These are phyloP conservation scores for Melanotaenia nigrans DNA, from an alignment of 2,797 vertebrate genomes.

Conservation along the genomic window DNA sequence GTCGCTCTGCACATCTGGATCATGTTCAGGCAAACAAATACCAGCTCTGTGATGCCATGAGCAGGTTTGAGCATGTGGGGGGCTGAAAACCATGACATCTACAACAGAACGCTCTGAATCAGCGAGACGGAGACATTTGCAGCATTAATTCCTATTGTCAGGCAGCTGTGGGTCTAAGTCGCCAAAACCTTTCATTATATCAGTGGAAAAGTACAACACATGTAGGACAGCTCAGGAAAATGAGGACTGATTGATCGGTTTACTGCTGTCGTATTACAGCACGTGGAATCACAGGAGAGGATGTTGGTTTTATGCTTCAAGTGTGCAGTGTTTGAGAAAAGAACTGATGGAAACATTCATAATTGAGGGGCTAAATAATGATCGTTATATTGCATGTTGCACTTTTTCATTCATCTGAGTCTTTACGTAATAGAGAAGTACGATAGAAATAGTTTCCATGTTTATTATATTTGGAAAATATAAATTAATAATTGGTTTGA, in stretches of 20 bases:
- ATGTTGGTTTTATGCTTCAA: neutral
- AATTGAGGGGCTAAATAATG: neutral
- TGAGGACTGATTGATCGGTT: neutral
- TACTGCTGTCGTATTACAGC: conserved; percentile 13
- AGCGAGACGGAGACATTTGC: conserved; percentile 31
- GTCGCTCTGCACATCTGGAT: conserved; percentile 32
- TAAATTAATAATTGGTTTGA: neutral
- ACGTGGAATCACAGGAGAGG: neutral
- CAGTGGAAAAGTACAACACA: conserved; percentile 37
- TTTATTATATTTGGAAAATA: neutral
- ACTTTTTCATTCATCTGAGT: neutral
- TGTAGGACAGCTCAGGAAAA: conserved; percentile 5
- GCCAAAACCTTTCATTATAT: conserved; percentile 8
- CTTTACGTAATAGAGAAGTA: neutral
- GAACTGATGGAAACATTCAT: neutral
- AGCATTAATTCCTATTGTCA: conserved; percentile 32
- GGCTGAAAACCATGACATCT: conserved; percentile 29
- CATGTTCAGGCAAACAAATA: conserved; percentile 46
- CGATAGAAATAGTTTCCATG: neutral
- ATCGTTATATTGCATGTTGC: neutral
- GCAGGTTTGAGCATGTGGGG: conserved; percentile 66
- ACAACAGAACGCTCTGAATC: conserved; percentile 48
- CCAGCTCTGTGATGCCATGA: conserved; percentile 60
- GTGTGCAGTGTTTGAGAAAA: neutral
- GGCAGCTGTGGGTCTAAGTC: conserved; percentile 20